Conservation (phyloP, 1,140 invertebrate species). For the Homalodisca vitripennis region DNA sequence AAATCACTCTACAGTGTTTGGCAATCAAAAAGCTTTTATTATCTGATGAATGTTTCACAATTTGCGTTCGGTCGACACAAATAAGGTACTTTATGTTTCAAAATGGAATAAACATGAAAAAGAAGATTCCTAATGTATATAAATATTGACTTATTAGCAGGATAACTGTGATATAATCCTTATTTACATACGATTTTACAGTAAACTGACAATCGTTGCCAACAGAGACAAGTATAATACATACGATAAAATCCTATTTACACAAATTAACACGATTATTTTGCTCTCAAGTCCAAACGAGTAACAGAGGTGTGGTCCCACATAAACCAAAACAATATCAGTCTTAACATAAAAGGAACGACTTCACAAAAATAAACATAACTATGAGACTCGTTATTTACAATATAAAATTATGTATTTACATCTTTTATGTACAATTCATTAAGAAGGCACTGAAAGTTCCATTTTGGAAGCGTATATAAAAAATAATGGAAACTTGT, state of each 20-base stretch:
- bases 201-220: background rate
- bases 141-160: constrained; percentile 16
- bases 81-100: constrained; percentile 10
- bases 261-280: background rate
- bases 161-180: background rate
- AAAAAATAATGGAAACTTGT: background rate
- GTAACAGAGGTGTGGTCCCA: constrained; percentile 15
- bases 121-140: constrained; percentile 18
- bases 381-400: background rate
- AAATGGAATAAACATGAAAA: constrained; percentile 21
- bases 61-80: constrained; percentile 13
- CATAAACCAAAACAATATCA: constrained; percentile 17
- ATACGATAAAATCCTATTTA: constrained; percentile 2
- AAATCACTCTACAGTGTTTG: too few species aligned
- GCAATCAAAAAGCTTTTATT: constrained; percentile 25
- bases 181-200: constrained; percentile 3
- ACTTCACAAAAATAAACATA: background rate
- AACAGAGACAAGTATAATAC: background rate
- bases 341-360: constrained; percentile 25
- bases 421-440: constrained; percentile 9
- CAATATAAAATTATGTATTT: constrained; percentile 18
- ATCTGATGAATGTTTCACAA: constrained; percentile 2
- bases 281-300: background rate
- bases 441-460: constrained; percentile 21
- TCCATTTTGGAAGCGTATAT: constrained; percentile 21